Base-by-base conservation (phyloP, 2,797 vertebrate species). In the Crocidura indochinensis region DNA sequence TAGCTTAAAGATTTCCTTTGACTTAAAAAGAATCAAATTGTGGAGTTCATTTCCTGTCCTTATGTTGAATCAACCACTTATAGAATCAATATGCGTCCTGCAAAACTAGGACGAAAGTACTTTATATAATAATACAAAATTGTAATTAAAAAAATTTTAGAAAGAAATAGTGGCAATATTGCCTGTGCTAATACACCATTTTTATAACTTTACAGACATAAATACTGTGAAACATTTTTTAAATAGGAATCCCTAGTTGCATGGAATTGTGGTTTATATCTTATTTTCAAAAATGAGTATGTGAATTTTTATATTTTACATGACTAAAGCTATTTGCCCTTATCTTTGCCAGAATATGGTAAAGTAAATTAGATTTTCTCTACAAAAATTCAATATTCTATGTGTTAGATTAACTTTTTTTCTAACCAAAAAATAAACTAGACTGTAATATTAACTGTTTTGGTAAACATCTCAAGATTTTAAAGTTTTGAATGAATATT, bases 371-470 rank as follows among this genome's bases (percentile, higher is more conserved):
- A 53, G 20, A n/a, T 64, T n/a, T 2, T 72, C 56, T 51, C 1
- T 27, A 19, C 51, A 8, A 51, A 62, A 17, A 8, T 72, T 38
- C 38, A 73, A 29, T 49, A 49, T 1, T 60, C 2, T 68, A 10
- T 75, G 47, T 68, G 20, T 14, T 81, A 5, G 31, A 56, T 4
- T 10, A 49, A 17, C 3, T 51, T 73, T 86, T 91, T 86, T 73
- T 10, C 20, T 24, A n/a, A 38, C 27, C 31, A 44, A 17, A 20
- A 88, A 64, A 47, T 27, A 81, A 84, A 29, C 3, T 49, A 19
- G 93, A 80, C 27, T 51, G 7, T 56, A 26, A 82, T 27, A 31
- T 88, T 80, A 74, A 26, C 17, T 46, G 24, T 94, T 87, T 7
- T 26, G 29, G 8, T 69, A 49, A 74, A 8, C 1, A 64, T 67